Percentiles rank a stretch among this genome's conserved stretches.
These are phyloP conservation scores for Empidonax alnorum DNA, from an alignment of 2,113 vertebrate genomes.

Conservation along the genomic window DNA sequence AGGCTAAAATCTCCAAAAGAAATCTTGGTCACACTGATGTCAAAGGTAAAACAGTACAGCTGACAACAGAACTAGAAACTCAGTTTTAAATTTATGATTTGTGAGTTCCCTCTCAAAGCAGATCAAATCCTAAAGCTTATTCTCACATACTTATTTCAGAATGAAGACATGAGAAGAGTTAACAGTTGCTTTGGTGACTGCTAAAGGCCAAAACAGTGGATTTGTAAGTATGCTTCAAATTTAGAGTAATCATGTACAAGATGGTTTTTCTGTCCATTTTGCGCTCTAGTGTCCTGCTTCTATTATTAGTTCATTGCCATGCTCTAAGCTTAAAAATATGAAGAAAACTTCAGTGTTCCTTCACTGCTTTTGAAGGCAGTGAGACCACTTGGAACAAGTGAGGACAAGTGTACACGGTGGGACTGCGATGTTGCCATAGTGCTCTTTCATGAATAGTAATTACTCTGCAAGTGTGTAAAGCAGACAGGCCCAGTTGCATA, in stretches of 20 bases:
- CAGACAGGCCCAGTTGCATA: slow-evolving; percentile 22
- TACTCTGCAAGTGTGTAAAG: slow-evolving; percentile 55
- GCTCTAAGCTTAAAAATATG: background rate
- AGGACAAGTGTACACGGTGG: background rate
- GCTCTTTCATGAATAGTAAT: slow-evolving; percentile 30
- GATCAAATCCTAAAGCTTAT: background rate
- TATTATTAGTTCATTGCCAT: background rate
- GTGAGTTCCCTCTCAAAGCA: background rate
- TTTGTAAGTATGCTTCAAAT: background rate
- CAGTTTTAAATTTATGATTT: background rate
- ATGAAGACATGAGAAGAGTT: background rate
- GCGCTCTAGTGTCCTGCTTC: background rate
- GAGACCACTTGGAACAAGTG: background rate
- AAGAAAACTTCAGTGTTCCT: background rate
- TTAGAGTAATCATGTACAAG: background rate
- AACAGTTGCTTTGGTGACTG: background rate
- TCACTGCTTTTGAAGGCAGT: background rate
- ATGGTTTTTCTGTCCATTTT: background rate
- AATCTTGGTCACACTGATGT: background rate
- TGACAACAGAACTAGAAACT: background rate
- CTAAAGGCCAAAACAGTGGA: background rate
- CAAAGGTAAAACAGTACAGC: background rate
- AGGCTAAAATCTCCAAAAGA: background rate
- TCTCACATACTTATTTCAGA: background rate
- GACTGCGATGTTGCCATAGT: background rate